Base-by-base conservation (phyloP, 2,888 invertebrate genomes). In the Blastobasis adustella region DNA sequence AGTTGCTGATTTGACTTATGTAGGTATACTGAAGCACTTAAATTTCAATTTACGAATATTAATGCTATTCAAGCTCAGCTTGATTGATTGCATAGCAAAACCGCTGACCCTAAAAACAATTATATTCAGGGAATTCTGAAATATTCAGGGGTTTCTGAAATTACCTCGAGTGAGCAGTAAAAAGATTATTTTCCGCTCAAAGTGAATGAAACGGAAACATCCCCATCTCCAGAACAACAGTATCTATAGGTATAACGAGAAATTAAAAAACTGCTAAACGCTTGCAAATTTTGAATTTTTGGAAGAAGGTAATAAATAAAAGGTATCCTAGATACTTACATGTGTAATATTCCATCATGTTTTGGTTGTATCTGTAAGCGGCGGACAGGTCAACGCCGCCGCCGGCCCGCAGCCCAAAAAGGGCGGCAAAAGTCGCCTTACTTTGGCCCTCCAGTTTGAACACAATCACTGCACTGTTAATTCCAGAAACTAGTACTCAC, bases 271-370 rank as follows among this genome's bases (percentile, higher is more conserved):
- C 7, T 8, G 9, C n/a, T n/a, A n/a, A n/a, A n/a, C n/a, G n/a
- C n/a, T n/a, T n/a, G n/a, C n/a, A n/a, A n/a, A 40, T 40, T 40
- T 40, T 40, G 40, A 40, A 9, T 40, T 40, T 40, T 40, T 40
- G 40, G 1, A 40, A 40, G 4, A 1, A 40, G 40, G 40, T 40
- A 46, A 5, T 9, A 8, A 46, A 46, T 37, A 37, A 46, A 7
- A 51, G 37, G 39, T 23, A 23, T 23, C 23, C 38, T n/a, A 8
- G n/a, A n/a, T 51, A 84, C 95, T 96, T 93, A 96, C 96, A 98
- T 83, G 98, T 97, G 79, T 98, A 98, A 90, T 98, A 98, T 91
- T 98, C 98, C 98, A 98, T 97, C 97, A 98, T 97, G 85, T 97
- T 97, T 79, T 97, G 97, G 89, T 97, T 98, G 91, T 97, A 97